A percentile compares a stretch with the other conserved stretches of the same genome.
Conservation (phyloP, 1,140 invertebrate genomes). For the Drosophila lowei region DNA sequence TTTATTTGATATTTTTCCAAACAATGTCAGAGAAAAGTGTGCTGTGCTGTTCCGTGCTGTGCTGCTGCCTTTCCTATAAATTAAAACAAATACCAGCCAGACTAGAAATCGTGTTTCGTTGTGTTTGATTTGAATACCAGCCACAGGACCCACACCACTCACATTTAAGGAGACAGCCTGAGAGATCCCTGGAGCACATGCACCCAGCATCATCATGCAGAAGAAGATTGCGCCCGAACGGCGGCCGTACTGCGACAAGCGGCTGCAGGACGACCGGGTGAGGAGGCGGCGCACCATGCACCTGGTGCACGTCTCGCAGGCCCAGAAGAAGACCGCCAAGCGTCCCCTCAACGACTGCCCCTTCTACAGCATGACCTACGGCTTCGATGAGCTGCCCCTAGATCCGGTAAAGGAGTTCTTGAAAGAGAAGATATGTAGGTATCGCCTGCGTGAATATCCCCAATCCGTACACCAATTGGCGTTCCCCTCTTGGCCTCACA, state of each 20-base stretch:
- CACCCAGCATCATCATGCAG: conserved; percentile 12
- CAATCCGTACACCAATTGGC: neutral
- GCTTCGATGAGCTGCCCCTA: conserved; percentile 74
- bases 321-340: conserved; percentile 39
- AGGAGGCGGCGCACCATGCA: conserved; percentile 44
- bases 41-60: conserved; percentile 4
- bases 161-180: neutral
- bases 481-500: conserved; percentile 1
- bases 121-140: conserved; percentile 44
- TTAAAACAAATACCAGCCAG: conserved; percentile 56
- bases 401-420: conserved; percentile 75
- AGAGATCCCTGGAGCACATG: neutral
- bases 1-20: conserved; percentile 32
- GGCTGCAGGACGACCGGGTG: conserved; percentile 45
- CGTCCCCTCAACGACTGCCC: conserved; percentile 76
- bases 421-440: conserved; percentile 74
- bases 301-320: neutral
- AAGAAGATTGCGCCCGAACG: conserved; percentile 62
- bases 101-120: conserved; percentile 55
- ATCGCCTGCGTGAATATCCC: too few species aligned
- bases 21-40: conserved; percentile 59
- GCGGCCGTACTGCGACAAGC: conserved; percentile 63
- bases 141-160: conserved; percentile 23
- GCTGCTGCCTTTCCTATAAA: conserved; percentile 8
- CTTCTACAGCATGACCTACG: conserved; percentile 68